These are phyloP conservation scores for Dicyrtoma fusca DNA, from an alignment of 2,888 invertebrate species.

Conservation along the genomic window DNA sequence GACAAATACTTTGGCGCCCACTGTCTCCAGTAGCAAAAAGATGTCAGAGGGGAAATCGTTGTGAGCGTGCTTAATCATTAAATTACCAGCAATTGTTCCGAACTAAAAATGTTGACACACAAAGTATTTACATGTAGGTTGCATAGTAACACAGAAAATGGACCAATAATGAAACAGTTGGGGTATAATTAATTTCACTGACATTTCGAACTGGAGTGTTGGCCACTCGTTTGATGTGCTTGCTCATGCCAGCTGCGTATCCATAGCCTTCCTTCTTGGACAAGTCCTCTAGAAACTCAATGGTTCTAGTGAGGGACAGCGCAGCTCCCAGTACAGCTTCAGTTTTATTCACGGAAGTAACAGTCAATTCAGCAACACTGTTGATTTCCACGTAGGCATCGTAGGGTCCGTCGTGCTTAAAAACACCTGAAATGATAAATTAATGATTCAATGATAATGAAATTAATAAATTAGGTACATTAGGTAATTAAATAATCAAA, in stretches of 20 bases:
- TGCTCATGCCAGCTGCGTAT: constrained; percentile 66
- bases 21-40: constrained; percentile 65
- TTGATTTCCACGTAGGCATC: constrained; percentile 70
- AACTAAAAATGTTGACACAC: constrained; percentile 50
- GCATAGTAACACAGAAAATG: no score
- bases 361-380: constrained; percentile 65
- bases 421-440: constrained; percentile 62
- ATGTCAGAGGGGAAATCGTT: constrained; percentile 74
- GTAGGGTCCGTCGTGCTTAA: constrained; percentile 61
- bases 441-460: no score
- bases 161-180: no score
- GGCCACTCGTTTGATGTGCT: constrained; percentile 72
- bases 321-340: constrained; percentile 66
- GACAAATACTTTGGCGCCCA: constrained; percentile 58
- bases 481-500: no score
- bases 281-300: constrained; percentile 59
- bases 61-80: constrained; percentile 70
- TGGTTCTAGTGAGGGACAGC: constrained; percentile 65
- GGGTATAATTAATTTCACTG: no score
- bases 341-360: constrained; percentile 56
- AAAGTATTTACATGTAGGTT: no score
- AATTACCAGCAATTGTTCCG: constrained; percentile 73
- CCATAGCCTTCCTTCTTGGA: constrained; percentile 62
- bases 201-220: constrained; percentile 71
- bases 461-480: no score